Evolutionary conservation across 1,140 invertebrate species (phyloP).

Genomic region (Drosophila leontia): DNA sequence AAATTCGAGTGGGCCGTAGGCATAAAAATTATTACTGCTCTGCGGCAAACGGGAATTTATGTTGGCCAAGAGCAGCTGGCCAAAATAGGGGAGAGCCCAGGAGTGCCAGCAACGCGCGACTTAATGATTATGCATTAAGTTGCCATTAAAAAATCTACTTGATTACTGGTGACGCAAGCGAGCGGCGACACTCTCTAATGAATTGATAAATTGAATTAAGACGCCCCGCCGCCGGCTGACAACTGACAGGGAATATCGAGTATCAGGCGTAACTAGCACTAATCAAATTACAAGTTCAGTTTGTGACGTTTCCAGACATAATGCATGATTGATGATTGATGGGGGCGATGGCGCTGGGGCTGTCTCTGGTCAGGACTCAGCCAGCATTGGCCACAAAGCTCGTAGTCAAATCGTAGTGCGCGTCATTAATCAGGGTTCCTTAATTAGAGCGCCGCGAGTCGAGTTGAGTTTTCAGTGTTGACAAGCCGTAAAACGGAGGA

Average conservation of each 20-base stretch:
- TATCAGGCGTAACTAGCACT: constrained; percentile 40
- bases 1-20: constrained; percentile 1
- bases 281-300: constrained; percentile 75
- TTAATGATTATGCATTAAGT: constrained; percentile 77
- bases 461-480: constrained; percentile 51
- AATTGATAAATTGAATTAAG: constrained; percentile 80
- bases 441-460: constrained; percentile 48
- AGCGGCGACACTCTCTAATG: constrained; percentile 63
- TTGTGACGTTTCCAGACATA: constrained; percentile 51
- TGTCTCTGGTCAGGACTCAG: background rate
- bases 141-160: constrained; percentile 78
- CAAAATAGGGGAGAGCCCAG: background rate
- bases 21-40: constrained; percentile 68
- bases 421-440: constrained; percentile 68
- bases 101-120: constrained; percentile 28
- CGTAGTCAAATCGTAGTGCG: constrained; percentile 22
- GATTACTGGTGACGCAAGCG: constrained; percentile 67
- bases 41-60: constrained; percentile 54
- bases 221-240: constrained; percentile 8
- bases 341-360: background rate
- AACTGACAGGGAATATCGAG: constrained; percentile 25
- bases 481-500: constrained; percentile 60
- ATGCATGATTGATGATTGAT: constrained; percentile 73
- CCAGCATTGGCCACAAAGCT: constrained; percentile 12
- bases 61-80: constrained; percentile 26